Base-by-base conservation (phyloP, 2,797 vertebrate genomes). In the Enteromius treurensis region DNA sequence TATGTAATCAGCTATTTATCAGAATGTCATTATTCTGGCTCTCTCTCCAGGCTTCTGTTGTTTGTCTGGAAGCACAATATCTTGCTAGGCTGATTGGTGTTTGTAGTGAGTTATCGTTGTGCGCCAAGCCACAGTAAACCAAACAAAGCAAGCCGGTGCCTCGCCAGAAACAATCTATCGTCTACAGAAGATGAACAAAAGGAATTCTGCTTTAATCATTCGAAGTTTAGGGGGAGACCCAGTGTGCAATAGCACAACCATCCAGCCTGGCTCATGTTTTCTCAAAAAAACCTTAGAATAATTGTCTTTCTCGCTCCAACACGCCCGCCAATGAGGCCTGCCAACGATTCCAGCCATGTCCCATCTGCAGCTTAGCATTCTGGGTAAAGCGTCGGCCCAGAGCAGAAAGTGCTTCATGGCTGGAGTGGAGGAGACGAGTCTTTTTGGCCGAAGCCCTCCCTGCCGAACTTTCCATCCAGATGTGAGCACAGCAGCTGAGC, bases 1-100 rank as follows among this genome's bases (percentile, higher is more conserved):
- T 45, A 51, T 86, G 86, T 91, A 89, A 92, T 91, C 90, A 90
- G 86, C 87, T 89, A 88, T 87, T 89, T 87, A 89, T 89, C 87
- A 86, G 80, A 77, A 75, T 84, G 87, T 86, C 85, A 86, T 88
- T 89, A 83, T 88, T 55, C 74, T 84, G 84, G 68, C 81, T 51
- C 55, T 81, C 69, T 77, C 75, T 80, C 65, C 71, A 81, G 89
- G 89, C 86, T 86, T 77, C 84, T 26, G 71, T 85, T 88, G 79
- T 89, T 82, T 81, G 87, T 88, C 84, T 90, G 81, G 88, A 87
- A 85, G 83, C 86, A 81, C 62, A 67, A 83, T 80, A 49, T 81
- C 86, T 89, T 75, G 69, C 86, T 71, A 82, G 6, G 85, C 79
- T 89, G 88, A 86, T 80, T 83, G 86, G 79, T 86, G 86, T 89